Evolutionary conservation across 2,113 vertebrate genomes (phyloP).

Genomic region (Tachysurus vachellii): DNA sequence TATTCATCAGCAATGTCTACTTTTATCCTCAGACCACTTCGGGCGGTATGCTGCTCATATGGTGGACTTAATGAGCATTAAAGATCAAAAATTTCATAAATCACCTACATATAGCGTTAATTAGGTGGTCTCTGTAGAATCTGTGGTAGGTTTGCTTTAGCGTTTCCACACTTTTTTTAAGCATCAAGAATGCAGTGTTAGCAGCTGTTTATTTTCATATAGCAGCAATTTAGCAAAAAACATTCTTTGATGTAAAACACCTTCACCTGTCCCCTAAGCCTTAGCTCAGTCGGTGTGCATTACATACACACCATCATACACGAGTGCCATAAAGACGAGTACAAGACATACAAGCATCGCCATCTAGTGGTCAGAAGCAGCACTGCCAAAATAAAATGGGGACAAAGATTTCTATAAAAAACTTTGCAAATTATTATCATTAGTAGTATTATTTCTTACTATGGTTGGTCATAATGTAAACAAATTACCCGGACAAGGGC

Average conservation of each 20-base stretch:
- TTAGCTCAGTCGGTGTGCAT: not conserved
- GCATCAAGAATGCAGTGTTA: not conserved
- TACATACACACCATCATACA: not conserved
- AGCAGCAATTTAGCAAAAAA: not conserved
- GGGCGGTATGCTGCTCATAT: not conserved
- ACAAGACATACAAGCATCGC: not conserved
- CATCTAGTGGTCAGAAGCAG: slow-evolving; percentile 18
- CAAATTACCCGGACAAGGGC: not conserved
- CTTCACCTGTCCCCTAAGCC: not conserved
- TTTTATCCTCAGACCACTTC: slow-evolving; percentile 33
- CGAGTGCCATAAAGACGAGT: not conserved
- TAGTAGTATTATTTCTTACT: too few relatives aligned
- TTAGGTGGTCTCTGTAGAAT: not conserved
- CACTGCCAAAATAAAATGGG: not conserved
- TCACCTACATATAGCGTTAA: not conserved
- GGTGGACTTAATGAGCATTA: slow-evolving; percentile 15
- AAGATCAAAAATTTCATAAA: not conserved
- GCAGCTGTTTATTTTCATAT: not conserved
- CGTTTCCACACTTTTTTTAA: not conserved
- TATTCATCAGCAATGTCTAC: slow-evolving; percentile 38
- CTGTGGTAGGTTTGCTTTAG: not conserved
- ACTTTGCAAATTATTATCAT: not conserved
- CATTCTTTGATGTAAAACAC: not conserved
- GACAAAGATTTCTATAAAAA: not conserved
- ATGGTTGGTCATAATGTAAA: not conserved